Evolutionary conservation across 2,797 vertebrate genomes (phyloP).

Genomic region (Ptychadena robeensis): DNA sequence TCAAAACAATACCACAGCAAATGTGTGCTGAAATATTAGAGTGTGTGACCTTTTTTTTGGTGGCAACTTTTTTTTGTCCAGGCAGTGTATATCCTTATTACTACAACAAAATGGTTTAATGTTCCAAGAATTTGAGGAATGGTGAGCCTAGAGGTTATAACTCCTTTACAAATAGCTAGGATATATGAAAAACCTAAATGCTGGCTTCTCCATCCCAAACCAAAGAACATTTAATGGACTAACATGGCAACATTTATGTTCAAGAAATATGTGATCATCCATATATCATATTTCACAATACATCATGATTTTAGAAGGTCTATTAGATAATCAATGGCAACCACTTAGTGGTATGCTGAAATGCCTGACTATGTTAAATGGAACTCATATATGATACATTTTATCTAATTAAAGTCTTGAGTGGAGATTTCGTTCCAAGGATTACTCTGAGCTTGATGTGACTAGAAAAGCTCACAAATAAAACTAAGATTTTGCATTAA

Average conservation of each 20-base stretch:
- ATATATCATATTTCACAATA: conserved; percentile 28
- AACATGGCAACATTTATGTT: neutral
- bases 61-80: no score
- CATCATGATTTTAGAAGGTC: conserved; percentile 32
- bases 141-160: no score
- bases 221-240: conserved; percentile 21
- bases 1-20: no score
- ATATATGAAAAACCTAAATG: neutral
- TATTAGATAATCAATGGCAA: conserved; percentile 45
- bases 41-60: no score
- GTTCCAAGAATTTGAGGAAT: no score
- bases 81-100: no score
- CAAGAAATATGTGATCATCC: conserved; percentile 8
- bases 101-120: no score
- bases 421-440: neutral
- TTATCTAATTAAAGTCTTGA: neutral
- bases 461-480: neutral
- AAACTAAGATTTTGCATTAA: no score
- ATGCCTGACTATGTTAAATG: conserved; percentile 23
- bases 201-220: neutral
- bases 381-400: conserved; percentile 29
- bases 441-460: neutral
- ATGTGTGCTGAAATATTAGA: no score
- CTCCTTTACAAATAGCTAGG: neutral
- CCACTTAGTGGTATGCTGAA: conserved; percentile 36